A percentile compares a stretch with the other conserved stretches of the same genome.
Conservation (phyloP, 2,113 vertebrate genomes). For the Cryptotis parvus region DNA sequence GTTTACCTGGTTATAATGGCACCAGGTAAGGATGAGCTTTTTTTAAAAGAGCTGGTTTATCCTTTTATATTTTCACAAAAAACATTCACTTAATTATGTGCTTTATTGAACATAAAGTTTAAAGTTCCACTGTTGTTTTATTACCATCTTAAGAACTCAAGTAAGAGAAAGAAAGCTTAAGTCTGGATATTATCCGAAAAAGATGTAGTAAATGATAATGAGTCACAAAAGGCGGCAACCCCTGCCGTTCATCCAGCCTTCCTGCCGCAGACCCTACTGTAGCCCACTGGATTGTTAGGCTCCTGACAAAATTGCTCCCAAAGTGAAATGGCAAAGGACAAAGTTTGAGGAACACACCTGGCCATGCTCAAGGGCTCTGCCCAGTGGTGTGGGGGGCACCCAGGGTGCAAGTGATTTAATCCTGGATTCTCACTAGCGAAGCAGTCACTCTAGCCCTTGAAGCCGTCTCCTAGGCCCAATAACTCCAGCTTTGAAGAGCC, state of each 20-base stretch:
- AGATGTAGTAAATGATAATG: conserved; percentile 17
- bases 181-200: conserved; percentile 17
- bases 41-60: conserved; percentile 48
- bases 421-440: too few relatives aligned
- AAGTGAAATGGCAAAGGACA: conserved; percentile 37
- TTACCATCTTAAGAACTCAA: conserved; percentile 55
- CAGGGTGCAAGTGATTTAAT: too few relatives aligned
- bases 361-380: too few relatives aligned
- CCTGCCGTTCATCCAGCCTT: not conserved
- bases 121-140: conserved; percentile 47
- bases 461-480: not conserved
- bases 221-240: not conserved
- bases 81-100: conserved; percentile 49
- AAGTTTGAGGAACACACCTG: not conserved
- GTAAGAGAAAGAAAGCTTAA: conserved; percentile 52
- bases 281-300: not conserved
- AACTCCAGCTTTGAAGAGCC: not conserved
- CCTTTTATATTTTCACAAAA: conserved; percentile 64
- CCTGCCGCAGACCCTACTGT: not conserved
- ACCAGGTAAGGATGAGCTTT: conserved; percentile 44
- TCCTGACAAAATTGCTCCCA: conserved; percentile 45
- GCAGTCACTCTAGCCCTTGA: too few relatives aligned
- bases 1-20: conserved; percentile 68
- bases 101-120: conserved; percentile 61
- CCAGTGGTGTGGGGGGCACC: too few relatives aligned